Conservation (phyloP, 2,797 vertebrate species). For the Malurus splendens region DNA sequence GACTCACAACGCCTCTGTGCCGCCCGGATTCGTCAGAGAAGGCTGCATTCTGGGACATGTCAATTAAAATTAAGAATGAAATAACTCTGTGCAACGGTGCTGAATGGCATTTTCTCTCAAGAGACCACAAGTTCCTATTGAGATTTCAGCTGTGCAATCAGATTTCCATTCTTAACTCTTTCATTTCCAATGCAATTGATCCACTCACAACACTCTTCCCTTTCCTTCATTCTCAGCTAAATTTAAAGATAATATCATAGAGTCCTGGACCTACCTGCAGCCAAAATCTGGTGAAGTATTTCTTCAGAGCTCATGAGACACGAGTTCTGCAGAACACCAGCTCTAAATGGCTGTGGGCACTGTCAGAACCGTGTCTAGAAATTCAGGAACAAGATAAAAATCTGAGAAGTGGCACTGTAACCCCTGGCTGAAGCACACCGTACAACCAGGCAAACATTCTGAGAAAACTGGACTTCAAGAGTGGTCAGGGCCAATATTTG, state of each 20-base stretch:
- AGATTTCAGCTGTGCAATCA: constrained; percentile 36
- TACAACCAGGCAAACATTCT: not conserved
- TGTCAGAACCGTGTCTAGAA: rapidly evolving
- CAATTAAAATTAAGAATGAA: constrained; percentile 62
- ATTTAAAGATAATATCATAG: not conserved
- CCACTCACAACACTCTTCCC: not conserved
- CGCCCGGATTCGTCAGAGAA: not conserved
- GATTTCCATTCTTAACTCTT: constrained; percentile 33
- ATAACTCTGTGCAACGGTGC: constrained; percentile 51
- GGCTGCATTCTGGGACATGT: constrained; percentile 52
- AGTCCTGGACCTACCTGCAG: not conserved
- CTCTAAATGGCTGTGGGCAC: not conserved
- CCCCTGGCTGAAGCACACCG: not conserved
- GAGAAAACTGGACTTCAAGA: not conserved
- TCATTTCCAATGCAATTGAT: not conserved
- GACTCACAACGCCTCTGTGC: not conserved
- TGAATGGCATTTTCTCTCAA: constrained; percentile 56
- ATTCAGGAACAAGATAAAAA: not conserved
- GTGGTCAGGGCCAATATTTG: not conserved
- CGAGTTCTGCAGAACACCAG: rapidly evolving
- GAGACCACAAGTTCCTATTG: constrained; percentile 26
- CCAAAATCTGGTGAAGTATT: not conserved
- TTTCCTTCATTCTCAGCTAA: not conserved
- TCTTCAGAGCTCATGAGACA: not conserved
- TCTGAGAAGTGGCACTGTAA: rapidly evolving